Evolutionary conservation across 1,140 invertebrate genomes (phyloP).

Genomic region (Drosophila nigromelanica): DNA sequence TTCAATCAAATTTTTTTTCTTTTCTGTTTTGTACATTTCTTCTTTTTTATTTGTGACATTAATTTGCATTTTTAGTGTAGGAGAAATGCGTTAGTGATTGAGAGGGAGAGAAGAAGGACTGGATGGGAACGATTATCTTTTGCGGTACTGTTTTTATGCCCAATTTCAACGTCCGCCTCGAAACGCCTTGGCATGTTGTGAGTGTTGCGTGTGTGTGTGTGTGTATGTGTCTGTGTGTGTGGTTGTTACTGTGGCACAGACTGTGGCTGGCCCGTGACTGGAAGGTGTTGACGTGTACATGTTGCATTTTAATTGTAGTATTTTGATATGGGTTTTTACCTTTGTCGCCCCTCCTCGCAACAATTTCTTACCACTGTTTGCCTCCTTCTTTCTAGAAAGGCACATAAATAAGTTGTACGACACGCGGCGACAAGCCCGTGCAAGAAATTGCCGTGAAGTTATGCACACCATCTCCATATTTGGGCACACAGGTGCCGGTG

Average conservation of each 20-base stretch:
- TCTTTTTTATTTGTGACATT: constrained; percentile 42
- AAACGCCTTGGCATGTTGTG: constrained; percentile 79
- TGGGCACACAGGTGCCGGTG: constrained; percentile 64
- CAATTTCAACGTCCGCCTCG: constrained; percentile 79
- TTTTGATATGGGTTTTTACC: constrained; percentile 54
- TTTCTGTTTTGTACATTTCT: constrained; percentile 10
- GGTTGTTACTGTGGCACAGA: constrained; percentile 7
- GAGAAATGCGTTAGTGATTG: constrained; percentile 75
- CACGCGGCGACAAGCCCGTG: constrained; percentile 56
- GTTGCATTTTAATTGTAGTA: constrained; percentile 77
- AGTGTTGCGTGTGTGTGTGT: constrained; percentile 25
- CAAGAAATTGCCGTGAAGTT: constrained; percentile 71
- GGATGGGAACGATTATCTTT: constrained; percentile 67
- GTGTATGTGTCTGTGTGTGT: background rate
- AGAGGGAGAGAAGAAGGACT: constrained; percentile 31
- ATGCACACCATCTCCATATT: constrained; percentile 73
- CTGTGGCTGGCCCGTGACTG: constrained; percentile 38
- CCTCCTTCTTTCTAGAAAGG: constrained; percentile 46
- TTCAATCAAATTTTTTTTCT: constrained; percentile 22
- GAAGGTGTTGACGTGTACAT: constrained; percentile 78
- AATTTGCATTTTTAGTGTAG: constrained; percentile 75
- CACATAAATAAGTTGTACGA: constrained; percentile 79
- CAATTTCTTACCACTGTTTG: constrained; percentile 10
- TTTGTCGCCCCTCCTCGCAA: background rate
- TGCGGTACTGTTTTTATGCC: constrained; percentile 76